Percentiles rank a stretch among this genome's conserved stretches.
Conservation (phyloP, 2,797 vertebrate species). For the Aphelocoma californica region DNA sequence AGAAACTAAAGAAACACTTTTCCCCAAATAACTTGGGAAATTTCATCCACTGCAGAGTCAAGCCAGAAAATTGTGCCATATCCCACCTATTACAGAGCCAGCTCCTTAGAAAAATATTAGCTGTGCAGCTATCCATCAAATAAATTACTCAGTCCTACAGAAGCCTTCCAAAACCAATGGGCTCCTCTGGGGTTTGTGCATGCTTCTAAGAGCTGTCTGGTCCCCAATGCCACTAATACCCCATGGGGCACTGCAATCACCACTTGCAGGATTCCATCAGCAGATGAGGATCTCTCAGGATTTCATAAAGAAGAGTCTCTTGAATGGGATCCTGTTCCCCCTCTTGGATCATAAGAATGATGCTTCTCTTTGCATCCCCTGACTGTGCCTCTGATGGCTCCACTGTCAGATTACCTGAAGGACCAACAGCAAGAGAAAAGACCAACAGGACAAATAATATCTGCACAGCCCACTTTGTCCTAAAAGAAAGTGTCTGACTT, state of each 20-base stretch:
- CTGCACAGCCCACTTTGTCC: neutral
- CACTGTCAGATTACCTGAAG: neutral
- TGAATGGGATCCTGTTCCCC: neutral
- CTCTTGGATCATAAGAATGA: neutral
- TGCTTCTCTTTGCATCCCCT: neutral
- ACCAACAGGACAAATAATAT: neutral
- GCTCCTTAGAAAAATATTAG: neutral
- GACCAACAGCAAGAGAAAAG: neutral
- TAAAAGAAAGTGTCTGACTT: neutral
- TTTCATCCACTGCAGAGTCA: neutral
- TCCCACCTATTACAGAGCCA: neutral
- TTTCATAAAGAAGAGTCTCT: neutral
- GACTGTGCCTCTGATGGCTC: neutral
- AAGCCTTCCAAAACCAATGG: neutral
- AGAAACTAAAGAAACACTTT: neutral
- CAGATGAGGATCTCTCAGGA: neutral
- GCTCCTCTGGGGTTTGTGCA: neutral
- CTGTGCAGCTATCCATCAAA: neutral
- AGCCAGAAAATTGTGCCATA: neutral
- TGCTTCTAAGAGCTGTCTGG: neutral
- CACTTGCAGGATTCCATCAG: neutral
- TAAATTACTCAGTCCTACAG: neutral
- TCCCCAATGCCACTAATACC: neutral
- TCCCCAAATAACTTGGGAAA: neutral
- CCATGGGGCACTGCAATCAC: rapidly evolving